Evolutionary conservation across 2,888 invertebrate species (phyloP), one percentile per base, ranked within the genome.

Genomic region (Philopedon plagiatum): DNA sequence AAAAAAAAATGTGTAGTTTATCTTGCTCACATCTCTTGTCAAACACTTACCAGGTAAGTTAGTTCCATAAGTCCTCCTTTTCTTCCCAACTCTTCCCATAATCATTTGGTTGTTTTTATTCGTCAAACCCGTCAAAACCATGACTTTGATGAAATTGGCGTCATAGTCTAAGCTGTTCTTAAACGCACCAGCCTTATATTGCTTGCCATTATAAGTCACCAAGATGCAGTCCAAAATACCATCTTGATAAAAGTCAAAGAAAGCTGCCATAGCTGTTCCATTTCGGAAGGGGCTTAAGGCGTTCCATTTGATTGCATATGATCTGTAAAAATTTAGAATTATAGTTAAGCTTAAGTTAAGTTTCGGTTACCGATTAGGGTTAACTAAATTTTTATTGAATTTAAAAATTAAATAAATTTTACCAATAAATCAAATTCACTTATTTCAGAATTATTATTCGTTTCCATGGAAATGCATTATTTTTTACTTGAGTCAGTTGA

Each of bases 81-180:
- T 93, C 61, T 91, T 91, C 2, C 94, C 93, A 58, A 94, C 87
- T 23, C 92, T 89, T 1, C 93, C 93, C 79, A 91, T 91, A 15
- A 91, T 91, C 76, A 91, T 89, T 0, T 92, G 91, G 81, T 91
- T 90, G 78, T 88, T 89, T 77, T 89, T 89, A 84, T 94, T 94
- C 19, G 90, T 90, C 41, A 93, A 86, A 0, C 97, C 96, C 67
- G 96, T 95, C 0, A 96, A 89, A 21, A 97, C 97, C 90, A 96
- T 94, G 0, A 97, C 95, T 88, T 98, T 98, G 0, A 98, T 91
- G 81, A 98, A 98, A 85, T 97, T 97, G 0, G 97, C 95, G 85
- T 98, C 98, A 86, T 96, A 96, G 81, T 96, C 94, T 63, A 96
- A 87, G 76, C 93, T 93, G 83, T 97, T 98, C 82, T 91, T 92